A percentile compares a stretch with the other conserved stretches of the same genome.
These are phyloP conservation scores for Vidua macroura DNA, from an alignment of 2,113 vertebrate species.

Conservation along the genomic window DNA sequence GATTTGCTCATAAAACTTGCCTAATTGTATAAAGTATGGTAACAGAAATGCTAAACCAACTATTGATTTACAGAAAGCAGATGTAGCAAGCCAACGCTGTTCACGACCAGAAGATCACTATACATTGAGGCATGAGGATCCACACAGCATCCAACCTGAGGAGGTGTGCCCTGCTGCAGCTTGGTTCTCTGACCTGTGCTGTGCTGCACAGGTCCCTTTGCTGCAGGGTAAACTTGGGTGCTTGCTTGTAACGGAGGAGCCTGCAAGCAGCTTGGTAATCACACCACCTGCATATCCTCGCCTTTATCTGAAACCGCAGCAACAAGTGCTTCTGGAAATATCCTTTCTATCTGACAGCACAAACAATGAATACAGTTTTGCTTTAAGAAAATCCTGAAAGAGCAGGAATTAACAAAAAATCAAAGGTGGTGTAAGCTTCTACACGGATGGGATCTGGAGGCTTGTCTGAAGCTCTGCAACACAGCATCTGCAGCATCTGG, in stretches of 20 bases:
- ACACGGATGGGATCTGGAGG: not conserved
- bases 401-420: not conserved
- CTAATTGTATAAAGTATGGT: not conserved
- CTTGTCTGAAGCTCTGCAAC: not conserved
- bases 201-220: not conserved
- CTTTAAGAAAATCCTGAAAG: not conserved
- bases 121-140: not conserved
- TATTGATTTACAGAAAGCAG: not conserved
- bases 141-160: not conserved
- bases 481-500: not conserved
- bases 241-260: accelerated
- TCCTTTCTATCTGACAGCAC: not conserved
- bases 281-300: not conserved
- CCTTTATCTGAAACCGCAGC: not conserved
- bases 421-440: not conserved
- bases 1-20: not conserved
- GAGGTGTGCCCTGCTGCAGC: accelerated
- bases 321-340: not conserved
- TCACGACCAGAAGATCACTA: not conserved
- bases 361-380: not conserved
- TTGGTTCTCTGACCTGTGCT: accelerated
- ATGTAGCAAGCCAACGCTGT: not conserved
- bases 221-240: not conserved
- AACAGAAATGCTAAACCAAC: not conserved
- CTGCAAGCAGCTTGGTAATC: not conserved